Conservation (phyloP, 2,888 invertebrate genomes). For the Leptopilina myrica region DNA sequence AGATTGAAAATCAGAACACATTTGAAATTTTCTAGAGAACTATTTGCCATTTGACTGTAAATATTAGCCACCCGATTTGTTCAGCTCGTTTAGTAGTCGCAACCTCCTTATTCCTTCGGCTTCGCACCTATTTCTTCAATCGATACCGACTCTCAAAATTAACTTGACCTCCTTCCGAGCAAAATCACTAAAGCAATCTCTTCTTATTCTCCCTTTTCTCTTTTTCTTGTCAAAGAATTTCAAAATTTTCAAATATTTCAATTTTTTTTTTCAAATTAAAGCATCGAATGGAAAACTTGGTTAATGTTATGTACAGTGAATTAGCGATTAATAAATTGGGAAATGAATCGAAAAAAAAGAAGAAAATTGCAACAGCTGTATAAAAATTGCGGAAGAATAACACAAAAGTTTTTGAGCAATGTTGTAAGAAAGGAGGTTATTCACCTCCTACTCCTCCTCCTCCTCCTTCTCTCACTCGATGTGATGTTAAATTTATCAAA, state of each 20-base stretch:
- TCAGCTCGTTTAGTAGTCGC: conserved; percentile 50
- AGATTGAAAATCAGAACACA: too few relatives aligned
- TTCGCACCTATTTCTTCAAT: conserved; percentile 25
- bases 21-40: conserved; percentile 53
- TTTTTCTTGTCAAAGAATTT: too few relatives aligned
- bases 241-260: too few relatives aligned
- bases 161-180: conserved; percentile 24
- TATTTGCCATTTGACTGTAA: conserved; percentile 59
- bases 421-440: conserved; percentile 14
- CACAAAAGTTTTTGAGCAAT: conserved; percentile 4
- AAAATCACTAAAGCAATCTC: not conserved
- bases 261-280: too few relatives aligned
- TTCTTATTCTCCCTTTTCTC: too few relatives aligned
- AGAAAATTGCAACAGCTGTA: not conserved
- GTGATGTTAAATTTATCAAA: conserved; percentile 29
- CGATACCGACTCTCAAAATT: conserved; percentile 28
- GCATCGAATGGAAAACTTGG: too few relatives aligned
- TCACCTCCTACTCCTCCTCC: conserved; percentile 1
- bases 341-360: not conserved
- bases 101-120: conserved; percentile 46
- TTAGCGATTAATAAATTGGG: too few relatives aligned
- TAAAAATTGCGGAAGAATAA: conserved; percentile 26
- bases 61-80: conserved; percentile 55
- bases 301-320: too few relatives aligned
- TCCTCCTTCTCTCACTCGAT: too few relatives aligned